A percentile compares a stretch with the other conserved stretches of the same genome.
Evolutionary conservation across 2,888 invertebrate species (phyloP).

Genomic region (Seira musarum): DNA sequence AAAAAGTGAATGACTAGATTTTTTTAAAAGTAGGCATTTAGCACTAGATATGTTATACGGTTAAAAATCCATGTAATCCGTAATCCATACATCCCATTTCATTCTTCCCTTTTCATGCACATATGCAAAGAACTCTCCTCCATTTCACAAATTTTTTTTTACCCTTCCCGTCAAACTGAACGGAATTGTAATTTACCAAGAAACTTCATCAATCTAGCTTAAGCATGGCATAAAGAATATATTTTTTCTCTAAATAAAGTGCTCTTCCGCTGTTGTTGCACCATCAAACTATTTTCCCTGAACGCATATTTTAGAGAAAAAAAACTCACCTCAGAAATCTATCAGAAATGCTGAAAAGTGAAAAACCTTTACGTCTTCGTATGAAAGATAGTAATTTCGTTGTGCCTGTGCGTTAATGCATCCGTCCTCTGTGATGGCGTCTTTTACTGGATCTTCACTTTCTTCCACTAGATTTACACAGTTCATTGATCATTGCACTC

Average conservation of each 20-base stretch:
- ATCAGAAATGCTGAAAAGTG: constrained; percentile 1
- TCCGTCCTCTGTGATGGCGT: not conserved
- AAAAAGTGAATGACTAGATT: constrained; percentile 6
- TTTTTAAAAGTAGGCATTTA: constrained; percentile 40
- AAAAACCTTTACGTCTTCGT: not conserved
- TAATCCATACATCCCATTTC: constrained; percentile 61
- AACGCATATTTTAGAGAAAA: not conserved
- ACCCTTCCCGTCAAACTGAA: constrained; percentile 46
- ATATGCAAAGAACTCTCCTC: not conserved
- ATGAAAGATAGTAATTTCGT: constrained; percentile 1
- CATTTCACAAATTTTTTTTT: not conserved
- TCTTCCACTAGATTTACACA: constrained; percentile 44
- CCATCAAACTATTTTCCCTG: not conserved
- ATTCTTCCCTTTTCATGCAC: constrained; percentile 42
- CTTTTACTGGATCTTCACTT: not conserved
- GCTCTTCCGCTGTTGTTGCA: constrained; percentile 1
- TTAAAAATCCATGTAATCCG: constrained; percentile 60
- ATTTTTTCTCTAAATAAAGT: constrained; percentile 51
- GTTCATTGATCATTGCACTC: constrained; percentile 53
- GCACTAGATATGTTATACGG: constrained; percentile 50
- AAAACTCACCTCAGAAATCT: constrained; percentile 13
- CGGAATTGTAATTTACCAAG: constrained; percentile 61
- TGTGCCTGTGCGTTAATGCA: not conserved
- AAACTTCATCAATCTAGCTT: constrained; percentile 67
- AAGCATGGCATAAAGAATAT: constrained; percentile 50